Base-by-base conservation (phyloP, 2,113 vertebrate genomes). In the Sinocyclocheilus anophthalmus region DNA sequence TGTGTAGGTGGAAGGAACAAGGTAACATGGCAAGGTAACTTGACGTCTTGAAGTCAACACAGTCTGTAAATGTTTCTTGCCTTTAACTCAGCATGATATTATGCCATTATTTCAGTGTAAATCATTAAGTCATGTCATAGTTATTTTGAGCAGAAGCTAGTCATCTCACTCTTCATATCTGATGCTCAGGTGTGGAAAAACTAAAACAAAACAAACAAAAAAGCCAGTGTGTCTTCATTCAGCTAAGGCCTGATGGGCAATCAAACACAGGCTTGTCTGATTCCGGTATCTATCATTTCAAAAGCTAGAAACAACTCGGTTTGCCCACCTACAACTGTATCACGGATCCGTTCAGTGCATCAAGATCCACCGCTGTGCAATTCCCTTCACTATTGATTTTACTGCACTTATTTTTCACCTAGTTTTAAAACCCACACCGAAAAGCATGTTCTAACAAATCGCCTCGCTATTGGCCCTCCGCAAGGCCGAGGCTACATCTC, bases 331-430 rank as follows among this genome's bases (percentile, higher is more conserved):
- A 90, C 88, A 91, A 91, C 91, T 91, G 87, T 90, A 87, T 88
- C 87, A 91, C 90, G 92, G 89, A 91, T 92, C 92, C 85, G 89
- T 93, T 93, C 91, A 86, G 84, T 88, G 87, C 86, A 90, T 91
- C 91, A 91, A 90, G 90, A 92, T 90, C 93, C 91, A 89, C 86
- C 89, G 89, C 77, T 39, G 82, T 87, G 88, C 91, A 90, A 92
- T 93, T 92, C 90, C 87, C 88, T 90, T 92, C 86, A 86, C 87
- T 92, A 94, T 93, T 73, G 93, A 95, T 95, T 94, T 91, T 83
- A 88, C 91, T 90, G 86, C 88, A 89, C 92, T 93, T 93, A 92
- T 92, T 91, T 91, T 92, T 91, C 75, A 11, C 78, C 76, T 39
- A 22, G 72, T 92, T 92, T 92, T 81, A 88, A 91, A 92, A 90